Percentiles rank a stretch among this genome's conserved stretches.
phyloP scores from a whole-genome alignment of 2,888 invertebrate genomes.

The Flexamia atlantica region DNA sequence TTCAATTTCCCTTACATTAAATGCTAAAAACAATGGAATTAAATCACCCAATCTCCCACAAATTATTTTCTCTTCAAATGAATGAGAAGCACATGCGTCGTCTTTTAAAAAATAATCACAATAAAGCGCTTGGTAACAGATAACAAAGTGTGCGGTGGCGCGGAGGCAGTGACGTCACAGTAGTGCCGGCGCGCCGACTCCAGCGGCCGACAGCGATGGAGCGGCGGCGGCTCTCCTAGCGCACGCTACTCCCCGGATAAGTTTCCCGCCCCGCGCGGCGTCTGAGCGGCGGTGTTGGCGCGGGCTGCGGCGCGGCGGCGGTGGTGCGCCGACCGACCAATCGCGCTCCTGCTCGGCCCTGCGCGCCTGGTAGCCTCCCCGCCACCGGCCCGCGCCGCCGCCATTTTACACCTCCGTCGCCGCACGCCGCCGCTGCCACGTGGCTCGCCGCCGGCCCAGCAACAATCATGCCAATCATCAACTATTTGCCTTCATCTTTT shows the following conservation, averaged over 20 bases:
- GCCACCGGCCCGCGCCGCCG: constrained; percentile 45
- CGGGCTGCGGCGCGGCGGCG: constrained; percentile 25
- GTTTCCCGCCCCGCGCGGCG: constrained; percentile 50
- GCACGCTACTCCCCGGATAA: constrained; percentile 23
- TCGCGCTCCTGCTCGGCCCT: constrained; percentile 31
- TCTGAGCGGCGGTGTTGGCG: neutral
- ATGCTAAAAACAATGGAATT: too few species aligned
- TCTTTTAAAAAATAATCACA: too few species aligned
- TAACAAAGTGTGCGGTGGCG: too few species aligned
- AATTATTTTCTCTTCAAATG: too few species aligned
- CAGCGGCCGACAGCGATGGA: neutral
- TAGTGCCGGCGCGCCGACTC: neutral
- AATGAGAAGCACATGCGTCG: too few species aligned
- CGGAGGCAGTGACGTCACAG: too few species aligned
- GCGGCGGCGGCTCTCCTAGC: neutral
- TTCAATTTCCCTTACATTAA: too few species aligned
- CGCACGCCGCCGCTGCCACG: constrained; percentile 28
- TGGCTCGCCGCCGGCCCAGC: too few species aligned
- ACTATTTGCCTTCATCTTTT: too few species aligned
- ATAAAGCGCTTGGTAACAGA: too few species aligned
- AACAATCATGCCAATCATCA: too few species aligned
- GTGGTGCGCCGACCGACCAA: constrained; percentile 48
- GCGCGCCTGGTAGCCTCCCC: constrained; percentile 52
- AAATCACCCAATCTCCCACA: too few species aligned
- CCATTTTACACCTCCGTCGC: constrained; percentile 48